Evolutionary conservation across 2,113 vertebrate species (phyloP).

Genomic region (Bubo bubo): DNA sequence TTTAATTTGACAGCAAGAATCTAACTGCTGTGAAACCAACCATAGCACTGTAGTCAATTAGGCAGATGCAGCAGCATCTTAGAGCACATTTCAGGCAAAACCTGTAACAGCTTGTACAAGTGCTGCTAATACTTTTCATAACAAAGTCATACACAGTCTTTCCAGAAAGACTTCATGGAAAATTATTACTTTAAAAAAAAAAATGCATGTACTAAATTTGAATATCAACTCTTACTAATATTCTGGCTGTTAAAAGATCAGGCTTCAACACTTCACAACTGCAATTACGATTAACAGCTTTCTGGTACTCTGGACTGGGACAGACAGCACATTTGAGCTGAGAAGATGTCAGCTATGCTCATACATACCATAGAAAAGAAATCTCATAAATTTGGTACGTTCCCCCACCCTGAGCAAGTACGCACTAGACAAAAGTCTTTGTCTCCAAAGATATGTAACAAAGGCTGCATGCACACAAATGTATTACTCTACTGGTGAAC

Average conservation of each 20-base stretch:
- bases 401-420: neutral
- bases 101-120: neutral
- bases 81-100: neutral
- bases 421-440: neutral
- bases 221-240: neutral
- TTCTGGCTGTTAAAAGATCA: neutral
- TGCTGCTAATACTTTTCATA: neutral
- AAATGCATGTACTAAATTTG: neutral
- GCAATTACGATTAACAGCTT: neutral
- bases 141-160: neutral
- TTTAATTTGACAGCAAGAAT: neutral
- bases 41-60: neutral
- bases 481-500: neutral
- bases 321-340: neutral
- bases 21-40: neutral
- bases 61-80: neutral
- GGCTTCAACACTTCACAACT: neutral
- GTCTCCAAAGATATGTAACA: neutral
- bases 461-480: neutral
- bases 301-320: neutral
- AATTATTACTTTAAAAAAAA: neutral
- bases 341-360: neutral
- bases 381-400: neutral
- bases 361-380: neutral
- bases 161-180: neutral